Percentiles rank a stretch among this genome's conserved stretches.
phyloP scores from a whole-genome alignment of 37 sponge, comb jelly and placozoan genomes.

The Petrosia ficiformis region DNA sequence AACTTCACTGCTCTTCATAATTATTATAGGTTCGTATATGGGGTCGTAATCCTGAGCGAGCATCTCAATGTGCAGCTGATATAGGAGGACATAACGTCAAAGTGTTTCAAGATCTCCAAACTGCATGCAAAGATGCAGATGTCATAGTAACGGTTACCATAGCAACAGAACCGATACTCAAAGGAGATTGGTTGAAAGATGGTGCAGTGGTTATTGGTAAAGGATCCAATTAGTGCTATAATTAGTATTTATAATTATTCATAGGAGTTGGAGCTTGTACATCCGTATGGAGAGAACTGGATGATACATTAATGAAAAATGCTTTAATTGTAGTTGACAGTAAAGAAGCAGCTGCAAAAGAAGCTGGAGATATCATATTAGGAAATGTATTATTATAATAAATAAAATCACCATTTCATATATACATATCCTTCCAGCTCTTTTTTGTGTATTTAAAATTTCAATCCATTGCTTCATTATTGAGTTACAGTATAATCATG shows the following conservation, averaged over 20 bases:
- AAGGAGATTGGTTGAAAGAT: constrained; percentile 84
- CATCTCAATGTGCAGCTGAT: constrained; percentile 67
- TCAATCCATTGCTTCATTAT: too few species aligned
- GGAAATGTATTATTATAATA: constrained; percentile 37
- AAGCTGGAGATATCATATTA: constrained; percentile 87
- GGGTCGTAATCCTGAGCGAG: constrained; percentile 58
- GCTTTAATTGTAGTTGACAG: constrained; percentile 75
- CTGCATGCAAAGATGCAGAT: constrained; percentile 88
- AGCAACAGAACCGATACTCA: constrained; percentile 77
- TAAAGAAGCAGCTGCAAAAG: constrained; percentile 72
- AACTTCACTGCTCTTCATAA: too few species aligned
- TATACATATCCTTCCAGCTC: too few species aligned
- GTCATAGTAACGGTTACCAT: constrained; percentile 83
- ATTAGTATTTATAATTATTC: not conserved
- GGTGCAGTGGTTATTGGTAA: constrained; percentile 81
- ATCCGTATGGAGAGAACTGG: constrained; percentile 78
- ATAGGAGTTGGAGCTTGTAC: constrained; percentile 83
- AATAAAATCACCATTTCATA: not conserved
- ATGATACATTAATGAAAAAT: constrained; percentile 86
- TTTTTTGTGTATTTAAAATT: too few species aligned
- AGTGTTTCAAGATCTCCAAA: constrained; percentile 41
- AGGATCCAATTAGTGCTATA: constrained; percentile 4
- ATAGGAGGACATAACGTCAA: constrained; percentile 15
- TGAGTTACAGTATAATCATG: too few species aligned
- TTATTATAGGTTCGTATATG: constrained; percentile 72